A percentile compares a stretch with the other conserved stretches of the same genome.
Evolutionary conservation across 30 jellyfish, hydroid and myxozoan species (phyloP).

Genomic region (Cassiopea xamachana): DNA sequence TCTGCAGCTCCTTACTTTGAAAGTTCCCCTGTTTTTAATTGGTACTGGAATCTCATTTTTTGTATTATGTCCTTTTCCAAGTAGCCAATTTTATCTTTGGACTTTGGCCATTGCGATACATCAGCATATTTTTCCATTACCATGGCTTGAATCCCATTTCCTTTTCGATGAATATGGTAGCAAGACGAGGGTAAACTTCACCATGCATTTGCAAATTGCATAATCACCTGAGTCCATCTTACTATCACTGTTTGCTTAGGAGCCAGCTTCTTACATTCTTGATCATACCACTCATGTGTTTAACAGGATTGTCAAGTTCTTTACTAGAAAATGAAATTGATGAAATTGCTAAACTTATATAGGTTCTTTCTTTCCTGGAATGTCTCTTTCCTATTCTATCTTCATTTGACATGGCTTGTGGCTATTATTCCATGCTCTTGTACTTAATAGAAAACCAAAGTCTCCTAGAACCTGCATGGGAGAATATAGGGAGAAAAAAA

Average conservation of each 20-base stretch:
- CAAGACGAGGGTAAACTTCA: constrained; percentile 45
- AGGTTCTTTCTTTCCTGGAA: too few relatives aligned
- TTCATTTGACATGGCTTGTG: too few relatives aligned
- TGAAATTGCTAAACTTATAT: too few relatives aligned
- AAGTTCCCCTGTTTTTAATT: constrained; percentile 62
- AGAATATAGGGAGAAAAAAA: too few relatives aligned
- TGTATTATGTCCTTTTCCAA: constrained; percentile 37
- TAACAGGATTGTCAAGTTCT: not conserved
- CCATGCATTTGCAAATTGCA: constrained; percentile 45
- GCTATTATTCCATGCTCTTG: too few relatives aligned
- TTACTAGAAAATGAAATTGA: too few relatives aligned
- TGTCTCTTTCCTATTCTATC: too few relatives aligned
- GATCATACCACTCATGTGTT: constrained; percentile 44
- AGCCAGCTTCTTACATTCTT: constrained; percentile 34
- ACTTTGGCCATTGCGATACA: constrained; percentile 64
- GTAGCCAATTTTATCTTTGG: constrained; percentile 49
- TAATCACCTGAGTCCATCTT: not conserved
- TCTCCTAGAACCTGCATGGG: too few relatives aligned
- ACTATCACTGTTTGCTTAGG: not conserved
- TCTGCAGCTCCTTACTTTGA: constrained; percentile 45
- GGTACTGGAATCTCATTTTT: constrained; percentile 59
- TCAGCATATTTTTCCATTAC: constrained; percentile 68
- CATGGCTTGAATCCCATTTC: constrained; percentile 26
- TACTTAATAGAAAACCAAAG: too few relatives aligned
- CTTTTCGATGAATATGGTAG: constrained; percentile 32